phyloP scores from a whole-genome alignment of 2,797 vertebrate genomes.

The Danio jaintianensis region DNA sequence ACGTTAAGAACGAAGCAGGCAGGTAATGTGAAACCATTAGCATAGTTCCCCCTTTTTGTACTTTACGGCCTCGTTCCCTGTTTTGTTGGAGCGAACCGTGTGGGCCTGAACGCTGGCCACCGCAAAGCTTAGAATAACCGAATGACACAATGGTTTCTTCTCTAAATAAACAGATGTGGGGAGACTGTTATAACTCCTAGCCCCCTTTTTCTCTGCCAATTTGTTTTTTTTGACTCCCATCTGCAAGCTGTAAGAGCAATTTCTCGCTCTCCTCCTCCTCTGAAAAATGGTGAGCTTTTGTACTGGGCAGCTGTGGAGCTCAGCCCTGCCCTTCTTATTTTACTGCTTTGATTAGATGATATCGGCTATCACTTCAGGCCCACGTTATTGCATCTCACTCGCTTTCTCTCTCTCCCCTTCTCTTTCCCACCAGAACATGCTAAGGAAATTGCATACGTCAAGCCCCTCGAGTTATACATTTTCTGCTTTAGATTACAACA shows the following conservation, averaged over 20 bases:
- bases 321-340: constrained; percentile 45
- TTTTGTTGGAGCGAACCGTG: constrained; percentile 79
- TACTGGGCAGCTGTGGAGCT: constrained; percentile 46
- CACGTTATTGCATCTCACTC: constrained; percentile 43
- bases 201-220: constrained; percentile 58
- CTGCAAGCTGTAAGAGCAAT: constrained; percentile 23
- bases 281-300: constrained; percentile 51
- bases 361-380: constrained; percentile 31
- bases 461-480: constrained; percentile 43
- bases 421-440: constrained; percentile 71
- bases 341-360: constrained; percentile 47
- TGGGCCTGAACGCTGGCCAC: constrained; percentile 77
- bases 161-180: constrained; percentile 89
- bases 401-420: constrained; percentile 39
- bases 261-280: constrained; percentile 53
- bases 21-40: constrained; percentile 75
- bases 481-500: constrained; percentile 62
- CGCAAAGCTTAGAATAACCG: constrained; percentile 84
- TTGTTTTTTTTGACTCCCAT: constrained; percentile 69
- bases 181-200: constrained; percentile 78
- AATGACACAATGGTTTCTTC: constrained; percentile 89
- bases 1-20: constrained; percentile 66
- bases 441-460: constrained; percentile 45
- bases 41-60: constrained; percentile 74
- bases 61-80: constrained; percentile 67